Base-by-base conservation (phyloP, 2,113 vertebrate species). In the Eira barbara region DNA sequence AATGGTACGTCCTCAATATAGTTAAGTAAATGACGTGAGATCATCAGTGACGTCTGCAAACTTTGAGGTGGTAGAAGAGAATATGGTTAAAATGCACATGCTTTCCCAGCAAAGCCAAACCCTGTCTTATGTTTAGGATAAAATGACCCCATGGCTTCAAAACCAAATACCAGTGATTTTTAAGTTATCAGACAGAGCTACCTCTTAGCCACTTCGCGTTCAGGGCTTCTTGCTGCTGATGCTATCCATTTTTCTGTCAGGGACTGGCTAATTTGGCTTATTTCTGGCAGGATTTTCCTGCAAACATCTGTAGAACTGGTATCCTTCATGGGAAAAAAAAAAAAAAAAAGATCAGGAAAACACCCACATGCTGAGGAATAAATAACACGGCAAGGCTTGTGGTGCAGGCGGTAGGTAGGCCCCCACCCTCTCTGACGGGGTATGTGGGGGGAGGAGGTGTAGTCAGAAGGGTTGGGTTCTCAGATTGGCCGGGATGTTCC, bases 281-380 rank as follows among this genome's bases (percentile, higher is more conserved):
- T 98, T 97, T 97, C 95, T 91, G 95, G 97, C 76, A 98, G 81
- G 4, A 27, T 87, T 94, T 98, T 98, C 63, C 69, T 67, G 47
- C 73, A 31, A 80, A 78, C n/a, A 36, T 23, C 7, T 39, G 86
- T 57, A 7, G 89, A 73, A 36, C 27, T 82, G 82, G 82, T 9
- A 74, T 7, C 45, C 97, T 98, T 97, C 73, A 73, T 87, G 71
- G 36, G 89, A 87, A n/a, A 89, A 80, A 52, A 73, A 61, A 74
- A 89, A 95, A 76, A 87, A 89, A 95, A 76, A 87, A 45, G 11
- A 96, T 79, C 36, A 93, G 49, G 39, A 78, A 65, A 80, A 73
- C 14, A 25, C 12, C 69, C 42, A 81, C 14, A 36, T 14, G 9
- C 11, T 20, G 31, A 94, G 23, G 18, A 76, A 45, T 18, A 76